Evolutionary conservation across 2,113 vertebrate species (phyloP).

Genomic region (Cettia cetti): DNA sequence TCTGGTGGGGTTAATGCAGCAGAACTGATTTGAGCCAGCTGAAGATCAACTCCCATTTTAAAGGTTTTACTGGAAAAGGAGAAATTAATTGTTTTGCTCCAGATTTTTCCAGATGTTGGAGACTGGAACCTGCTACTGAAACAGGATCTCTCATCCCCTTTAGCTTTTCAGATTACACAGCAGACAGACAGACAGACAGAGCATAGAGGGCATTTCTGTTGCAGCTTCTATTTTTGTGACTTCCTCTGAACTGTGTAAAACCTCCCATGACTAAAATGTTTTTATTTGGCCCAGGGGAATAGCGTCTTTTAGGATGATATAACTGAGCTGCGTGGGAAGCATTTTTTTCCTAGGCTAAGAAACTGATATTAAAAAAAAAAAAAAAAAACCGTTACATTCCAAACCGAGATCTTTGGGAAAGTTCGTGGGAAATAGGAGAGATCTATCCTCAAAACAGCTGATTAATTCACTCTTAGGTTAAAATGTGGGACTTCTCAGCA

Average conservation of each 20-base stretch:
- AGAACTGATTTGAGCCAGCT: conserved; percentile 12
- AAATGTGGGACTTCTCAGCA: background rate
- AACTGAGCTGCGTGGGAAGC: conserved; percentile 20
- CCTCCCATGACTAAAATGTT: background rate
- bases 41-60: background rate
- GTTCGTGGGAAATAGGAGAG: background rate
- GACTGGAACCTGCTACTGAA: conserved; percentile 16
- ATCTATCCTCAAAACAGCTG: background rate
- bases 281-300: background rate
- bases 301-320: background rate
- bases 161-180: conserved; percentile 7
- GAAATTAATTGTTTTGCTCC: background rate
- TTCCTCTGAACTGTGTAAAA: conserved; percentile 13
- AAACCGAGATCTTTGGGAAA: background rate
- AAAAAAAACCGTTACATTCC: background rate
- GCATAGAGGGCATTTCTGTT: background rate
- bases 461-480: background rate
- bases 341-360: background rate
- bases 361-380: background rate
- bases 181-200: background rate
- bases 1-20: conserved; percentile 8
- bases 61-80: background rate
- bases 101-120: conserved; percentile 5
- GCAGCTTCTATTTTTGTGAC: conserved; percentile 22
- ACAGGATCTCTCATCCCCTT: background rate